Conservation (phyloP, 2,797 vertebrate genomes). For the Crocodylus rhombifer region DNA sequence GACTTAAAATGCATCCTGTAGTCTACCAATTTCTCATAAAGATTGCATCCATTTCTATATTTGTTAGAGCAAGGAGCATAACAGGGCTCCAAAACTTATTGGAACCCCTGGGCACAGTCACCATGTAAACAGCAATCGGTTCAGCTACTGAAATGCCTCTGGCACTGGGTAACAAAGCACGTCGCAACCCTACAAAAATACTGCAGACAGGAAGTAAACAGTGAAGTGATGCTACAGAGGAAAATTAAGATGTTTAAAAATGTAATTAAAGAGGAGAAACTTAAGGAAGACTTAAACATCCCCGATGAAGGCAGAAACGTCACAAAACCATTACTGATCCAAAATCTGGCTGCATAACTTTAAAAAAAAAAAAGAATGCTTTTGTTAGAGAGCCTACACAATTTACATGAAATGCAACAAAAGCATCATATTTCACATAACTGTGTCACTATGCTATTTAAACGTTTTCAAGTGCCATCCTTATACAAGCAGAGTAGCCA, state of each 20-base stretch:
- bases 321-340: neutral
- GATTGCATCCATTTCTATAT: neutral
- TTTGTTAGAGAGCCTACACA: neutral
- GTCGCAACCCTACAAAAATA: neutral
- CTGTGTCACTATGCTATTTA: neutral
- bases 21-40: neutral
- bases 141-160: neutral
- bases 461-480: neutral
- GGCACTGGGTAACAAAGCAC: neutral
- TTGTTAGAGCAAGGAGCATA: neutral
- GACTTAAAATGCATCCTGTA: neutral
- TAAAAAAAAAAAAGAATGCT: neutral
- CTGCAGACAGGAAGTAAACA: neutral
- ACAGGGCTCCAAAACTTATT: neutral
- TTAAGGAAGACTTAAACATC: constrained; percentile 41
- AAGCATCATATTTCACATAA: constrained; percentile 11
- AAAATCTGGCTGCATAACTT: neutral
- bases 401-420: neutral
- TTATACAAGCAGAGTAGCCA: neutral
- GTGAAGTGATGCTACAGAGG: neutral
- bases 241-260: neutral
- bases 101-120: too few relatives aligned
- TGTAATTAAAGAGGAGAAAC: neutral
- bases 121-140: neutral
- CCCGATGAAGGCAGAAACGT: neutral